phyloP scores from a whole-genome alignment of 2,888 invertebrate species.

The Pachydiplax longipennis region DNA sequence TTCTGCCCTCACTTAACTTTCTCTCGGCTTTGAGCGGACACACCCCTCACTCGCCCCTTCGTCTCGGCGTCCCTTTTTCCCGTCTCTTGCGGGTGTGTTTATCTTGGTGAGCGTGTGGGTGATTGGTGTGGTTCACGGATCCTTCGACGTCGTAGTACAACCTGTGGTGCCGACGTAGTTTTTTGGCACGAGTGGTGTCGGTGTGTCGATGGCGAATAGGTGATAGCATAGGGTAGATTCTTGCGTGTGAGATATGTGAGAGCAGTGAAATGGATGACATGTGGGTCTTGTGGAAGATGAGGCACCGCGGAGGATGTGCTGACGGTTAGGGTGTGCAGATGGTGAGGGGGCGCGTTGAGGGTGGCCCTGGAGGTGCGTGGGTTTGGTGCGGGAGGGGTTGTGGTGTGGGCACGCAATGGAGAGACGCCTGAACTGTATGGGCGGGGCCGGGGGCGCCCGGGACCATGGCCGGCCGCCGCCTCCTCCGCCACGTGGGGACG shows the following conservation, averaged over 20 bases:
- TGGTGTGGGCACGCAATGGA: slow-evolving; percentile 40
- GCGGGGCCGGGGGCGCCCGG: slow-evolving; percentile 47
- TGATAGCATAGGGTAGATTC: not conserved
- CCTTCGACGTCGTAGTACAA: not conserved
- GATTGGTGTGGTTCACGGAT: not conserved
- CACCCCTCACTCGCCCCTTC: not conserved
- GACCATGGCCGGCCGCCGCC: slow-evolving; percentile 20
- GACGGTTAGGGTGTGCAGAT: not conserved
- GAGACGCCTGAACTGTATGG: slow-evolving; percentile 48
- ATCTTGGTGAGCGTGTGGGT: slow-evolving; percentile 12
- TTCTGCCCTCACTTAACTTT: not conserved
- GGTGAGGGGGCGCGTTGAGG: not conserved
- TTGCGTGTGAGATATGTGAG: not conserved
- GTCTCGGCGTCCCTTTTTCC: not conserved
- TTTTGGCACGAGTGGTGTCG: not conserved
- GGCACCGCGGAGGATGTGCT: not conserved
- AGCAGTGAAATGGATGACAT: not conserved
- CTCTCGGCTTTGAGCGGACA: not conserved
- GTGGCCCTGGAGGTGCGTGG: not conserved
- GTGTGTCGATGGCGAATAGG: not conserved
- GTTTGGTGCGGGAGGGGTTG: slow-evolving; percentile 2
- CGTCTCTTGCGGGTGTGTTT: slow-evolving; percentile 9
- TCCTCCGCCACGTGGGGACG: slow-evolving; percentile 40
- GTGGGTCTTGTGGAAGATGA: not conserved
- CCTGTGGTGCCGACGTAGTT: not conserved